Evolutionary conservation across 1,140 invertebrate species (phyloP).

Genomic region (Mylabris phalerata): DNA sequence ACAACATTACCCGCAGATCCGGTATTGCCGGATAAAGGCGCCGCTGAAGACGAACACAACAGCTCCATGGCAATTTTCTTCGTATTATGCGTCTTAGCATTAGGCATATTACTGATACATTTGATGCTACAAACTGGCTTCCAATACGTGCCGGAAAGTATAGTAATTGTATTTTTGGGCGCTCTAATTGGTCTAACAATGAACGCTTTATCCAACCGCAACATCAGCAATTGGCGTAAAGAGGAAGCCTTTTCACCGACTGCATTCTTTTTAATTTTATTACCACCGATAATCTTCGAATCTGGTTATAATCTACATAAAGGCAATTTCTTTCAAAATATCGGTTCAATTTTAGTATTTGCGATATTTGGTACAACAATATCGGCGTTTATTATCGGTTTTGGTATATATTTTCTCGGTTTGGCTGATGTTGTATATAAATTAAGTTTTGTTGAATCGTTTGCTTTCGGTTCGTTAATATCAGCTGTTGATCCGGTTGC

Average conservation of each 20-base stretch:
- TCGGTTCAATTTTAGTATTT: conserved; percentile 91
- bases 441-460: conserved; percentile 91
- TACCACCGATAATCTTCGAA: conserved; percentile 99
- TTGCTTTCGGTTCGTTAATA: conserved; percentile 96
- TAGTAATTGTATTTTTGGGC: conserved; percentile 94
- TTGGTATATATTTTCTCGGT: conserved; percentile 90
- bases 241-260: conserved; percentile 97
- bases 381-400: conserved; percentile 89
- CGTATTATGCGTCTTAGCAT: conserved; percentile 83
- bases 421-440: conserved; percentile 83
- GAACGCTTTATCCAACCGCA: conserved; percentile 83
- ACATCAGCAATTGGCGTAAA: conserved; percentile 89
- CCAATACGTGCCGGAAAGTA: conserved; percentile 93
- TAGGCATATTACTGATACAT: conserved; percentile 92
- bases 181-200: conserved; percentile 86
- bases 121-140: conserved; percentile 92
- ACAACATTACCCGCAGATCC: conserved; percentile 45
- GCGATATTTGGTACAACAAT: conserved; percentile 95
- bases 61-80: conserved; percentile 96
- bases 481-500: conserved; percentile 99
- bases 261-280: conserved; percentile 90
- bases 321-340: conserved; percentile 98
- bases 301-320: conserved; percentile 98
- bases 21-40: conserved; percentile 75
- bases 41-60: conserved; percentile 91